Evolutionary conservation across 2,113 vertebrate species (phyloP).

Genomic region (Phyllostomus hastatus): DNA sequence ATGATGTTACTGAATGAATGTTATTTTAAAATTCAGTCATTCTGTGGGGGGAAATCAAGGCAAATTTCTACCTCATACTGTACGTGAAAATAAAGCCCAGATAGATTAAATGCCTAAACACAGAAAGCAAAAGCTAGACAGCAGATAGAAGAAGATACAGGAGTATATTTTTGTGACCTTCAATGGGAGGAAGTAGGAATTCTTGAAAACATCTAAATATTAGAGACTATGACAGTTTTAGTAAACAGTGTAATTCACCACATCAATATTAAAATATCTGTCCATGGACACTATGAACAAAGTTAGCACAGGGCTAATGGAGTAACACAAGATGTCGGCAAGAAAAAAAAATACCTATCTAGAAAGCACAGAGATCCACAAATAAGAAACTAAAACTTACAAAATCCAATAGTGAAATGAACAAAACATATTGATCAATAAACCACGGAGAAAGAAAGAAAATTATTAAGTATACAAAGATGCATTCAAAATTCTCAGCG

Average conservation of each 20-base stretch:
- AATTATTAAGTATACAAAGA: not conserved
- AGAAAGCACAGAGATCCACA: not conserved
- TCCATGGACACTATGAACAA: not conserved
- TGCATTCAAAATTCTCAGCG: not conserved
- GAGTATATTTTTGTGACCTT: not conserved
- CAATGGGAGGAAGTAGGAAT: not conserved
- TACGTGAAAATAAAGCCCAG: not conserved
- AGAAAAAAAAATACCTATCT: not conserved
- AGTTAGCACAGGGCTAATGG: not conserved
- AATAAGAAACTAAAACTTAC: not conserved
- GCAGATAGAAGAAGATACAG: not conserved
- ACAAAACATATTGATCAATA: not conserved
- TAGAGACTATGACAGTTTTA: not conserved
- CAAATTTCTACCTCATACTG: not conserved
- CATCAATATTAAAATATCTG: not conserved
- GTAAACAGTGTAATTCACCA: not conserved
- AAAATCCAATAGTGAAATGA: not conserved
- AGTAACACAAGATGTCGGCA: not conserved
- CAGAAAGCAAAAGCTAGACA: not conserved
- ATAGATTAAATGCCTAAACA: not conserved
- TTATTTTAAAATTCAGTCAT: not conserved
- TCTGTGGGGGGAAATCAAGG: not conserved
- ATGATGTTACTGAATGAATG: not conserved
- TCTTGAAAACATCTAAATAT: not conserved
- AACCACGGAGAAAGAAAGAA: not conserved